Evolutionary conservation across 2,888 invertebrate species (phyloP).

Genomic region (Eupithecia pulchellata): DNA sequence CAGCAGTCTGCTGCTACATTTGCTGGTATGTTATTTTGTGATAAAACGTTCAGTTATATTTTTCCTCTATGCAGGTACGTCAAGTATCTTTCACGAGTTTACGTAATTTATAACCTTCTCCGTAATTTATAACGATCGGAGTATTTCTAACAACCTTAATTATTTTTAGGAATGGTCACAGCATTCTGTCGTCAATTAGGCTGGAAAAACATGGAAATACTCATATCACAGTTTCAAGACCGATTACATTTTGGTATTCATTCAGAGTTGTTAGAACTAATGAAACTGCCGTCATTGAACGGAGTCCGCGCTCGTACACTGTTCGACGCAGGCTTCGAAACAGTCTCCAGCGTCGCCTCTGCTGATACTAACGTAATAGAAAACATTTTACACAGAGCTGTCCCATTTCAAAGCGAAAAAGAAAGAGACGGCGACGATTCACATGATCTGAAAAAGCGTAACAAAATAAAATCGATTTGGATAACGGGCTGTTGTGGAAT

Average conservation of each 20-base stretch:
- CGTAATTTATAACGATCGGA: neutral
- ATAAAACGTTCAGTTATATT: neutral
- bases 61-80: too few species aligned
- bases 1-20: conserved; percentile 98
- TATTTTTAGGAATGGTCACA: conserved; percentile 94
- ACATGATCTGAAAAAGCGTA: conserved; percentile 87
- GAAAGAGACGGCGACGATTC: conserved; percentile 89
- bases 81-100: too few species aligned
- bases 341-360: conserved; percentile 91
- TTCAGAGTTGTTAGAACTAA: conserved; percentile 95
- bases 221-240: conserved; percentile 97
- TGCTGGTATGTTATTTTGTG: conserved; percentile 87
- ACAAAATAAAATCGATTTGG: conserved; percentile 89
- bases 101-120: neutral
- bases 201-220: conserved; percentile 95
- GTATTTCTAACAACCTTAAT: neutral
- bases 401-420: conserved; percentile 94
- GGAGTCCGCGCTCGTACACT: conserved; percentile 93
- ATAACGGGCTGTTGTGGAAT: conserved; percentile 92
- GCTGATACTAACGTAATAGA: conserved; percentile 89
- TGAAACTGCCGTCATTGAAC: conserved; percentile 93
- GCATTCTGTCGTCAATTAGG: conserved; percentile 97
- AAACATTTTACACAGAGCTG: conserved; percentile 90
- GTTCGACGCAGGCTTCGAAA: conserved; percentile 92
- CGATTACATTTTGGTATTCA: conserved; percentile 97